Evolutionary conservation across 2,888 invertebrate genomes (phyloP).

Genomic region (Apocheima hispidaria): DNA sequence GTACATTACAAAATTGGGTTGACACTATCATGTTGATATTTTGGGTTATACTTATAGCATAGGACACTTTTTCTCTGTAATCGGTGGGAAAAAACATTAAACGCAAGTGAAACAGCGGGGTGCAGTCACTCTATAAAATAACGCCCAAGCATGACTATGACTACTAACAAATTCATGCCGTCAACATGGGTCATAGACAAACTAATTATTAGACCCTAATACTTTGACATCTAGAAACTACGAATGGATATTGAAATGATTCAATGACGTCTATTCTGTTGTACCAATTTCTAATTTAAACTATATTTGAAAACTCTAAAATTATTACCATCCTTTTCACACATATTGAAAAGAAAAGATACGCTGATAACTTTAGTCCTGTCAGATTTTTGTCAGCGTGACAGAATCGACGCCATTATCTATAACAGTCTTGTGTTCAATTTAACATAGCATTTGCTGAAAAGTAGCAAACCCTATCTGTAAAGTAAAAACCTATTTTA

Average conservation of each 20-base stretch:
- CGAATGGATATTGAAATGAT: too few species aligned
- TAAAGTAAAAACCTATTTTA: constrained; percentile 13
- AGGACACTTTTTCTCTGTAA: not conserved
- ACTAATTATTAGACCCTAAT: constrained; percentile 8
- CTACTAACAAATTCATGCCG: constrained; percentile 57
- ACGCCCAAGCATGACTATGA: constrained; percentile 62
- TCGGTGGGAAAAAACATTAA: not conserved
- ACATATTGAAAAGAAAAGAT: too few species aligned
- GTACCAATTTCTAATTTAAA: too few species aligned
- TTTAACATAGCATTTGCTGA: constrained; percentile 17
- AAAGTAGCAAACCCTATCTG: constrained; percentile 15
- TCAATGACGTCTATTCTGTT: too few species aligned
- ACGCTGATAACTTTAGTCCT: too few species aligned
- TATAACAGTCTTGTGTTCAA: not conserved
- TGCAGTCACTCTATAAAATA: constrained; percentile 8
- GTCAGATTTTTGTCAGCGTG: too few species aligned
- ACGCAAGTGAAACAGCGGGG: not conserved
- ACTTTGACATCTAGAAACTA: not conserved
- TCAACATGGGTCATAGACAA: constrained; percentile 6
- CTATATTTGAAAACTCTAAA: too few species aligned
- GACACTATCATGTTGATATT: too few species aligned
- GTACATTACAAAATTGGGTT: constrained; percentile 24
- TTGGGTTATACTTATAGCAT: not conserved
- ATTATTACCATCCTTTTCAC: too few species aligned
- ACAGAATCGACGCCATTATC: too few species aligned